Conservation (phyloP, 2,113 vertebrate genomes). For the Sylvia atricapilla region DNA sequence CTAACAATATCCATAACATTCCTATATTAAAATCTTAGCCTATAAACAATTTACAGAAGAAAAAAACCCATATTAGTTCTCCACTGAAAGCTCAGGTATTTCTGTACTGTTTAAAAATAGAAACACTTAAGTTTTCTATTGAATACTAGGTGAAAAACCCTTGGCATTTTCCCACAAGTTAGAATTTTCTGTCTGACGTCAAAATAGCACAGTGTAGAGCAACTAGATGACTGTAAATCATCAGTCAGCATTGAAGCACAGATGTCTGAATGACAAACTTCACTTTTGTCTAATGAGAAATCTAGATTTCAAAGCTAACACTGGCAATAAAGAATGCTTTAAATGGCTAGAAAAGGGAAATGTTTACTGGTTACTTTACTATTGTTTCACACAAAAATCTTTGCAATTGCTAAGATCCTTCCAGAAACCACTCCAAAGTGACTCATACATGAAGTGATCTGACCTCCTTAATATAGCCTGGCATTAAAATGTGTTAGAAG, state of each 20-base stretch:
- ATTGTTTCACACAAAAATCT: background rate
- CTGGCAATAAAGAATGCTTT: background rate
- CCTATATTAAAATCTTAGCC: background rate
- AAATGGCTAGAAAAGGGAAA: background rate
- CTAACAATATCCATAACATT: background rate
- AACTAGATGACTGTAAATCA: background rate
- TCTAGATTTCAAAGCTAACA: background rate
- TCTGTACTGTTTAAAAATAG: background rate
- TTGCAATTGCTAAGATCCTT: background rate
- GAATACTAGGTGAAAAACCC: background rate
- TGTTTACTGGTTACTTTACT: background rate
- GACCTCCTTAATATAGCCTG: background rate
- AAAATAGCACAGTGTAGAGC: background rate
- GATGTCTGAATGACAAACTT: background rate
- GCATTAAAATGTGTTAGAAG: background rate
- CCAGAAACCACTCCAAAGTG: background rate
- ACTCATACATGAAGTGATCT: background rate
- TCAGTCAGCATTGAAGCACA: background rate
- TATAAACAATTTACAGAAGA: background rate
- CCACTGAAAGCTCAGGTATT: background rate
- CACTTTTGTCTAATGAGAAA: background rate
- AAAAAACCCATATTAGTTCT: background rate
- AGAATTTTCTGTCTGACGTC: background rate
- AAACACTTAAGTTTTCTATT: background rate
- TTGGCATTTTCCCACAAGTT: background rate